Evolutionary conservation across 2,113 vertebrate species (phyloP), one percentile per base, ranked within the genome.

Genomic region (Ammodytes marinus): DNA sequence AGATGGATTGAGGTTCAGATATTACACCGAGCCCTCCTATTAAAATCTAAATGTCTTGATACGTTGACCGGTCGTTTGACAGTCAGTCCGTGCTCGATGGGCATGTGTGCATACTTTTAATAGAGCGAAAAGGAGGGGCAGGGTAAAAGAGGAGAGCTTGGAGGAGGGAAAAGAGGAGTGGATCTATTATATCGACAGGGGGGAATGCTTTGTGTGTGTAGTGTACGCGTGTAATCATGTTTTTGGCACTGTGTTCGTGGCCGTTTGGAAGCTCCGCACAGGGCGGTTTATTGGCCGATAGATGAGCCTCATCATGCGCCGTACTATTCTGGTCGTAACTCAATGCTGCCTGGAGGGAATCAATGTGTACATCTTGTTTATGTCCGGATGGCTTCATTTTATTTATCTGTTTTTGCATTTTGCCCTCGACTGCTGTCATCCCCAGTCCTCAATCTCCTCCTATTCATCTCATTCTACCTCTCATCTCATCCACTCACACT

Each of bases 41-140:
- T 85, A 81, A 71, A 68, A 70, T 87, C 77, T 83, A 87, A 87
- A 86, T 81, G 47, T 77, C 85, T 85, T 72, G 87, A 89, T 83
- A 50, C 65, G 82, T 82, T 40, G 13, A 68, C 60, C 3, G 59
- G 47, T 85, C 69, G 43, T 86, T 77, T 74, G 85, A 88, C 79
- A 52, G 60, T 65, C 68, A 35, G 55, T 58, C 79, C 70, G 71
- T 35, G 6, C 19, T 60, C 47, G 61, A 61, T 59, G 45, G 7
- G 68, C 68, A 57, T 79, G 78, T 84, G 76, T 58, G 64, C 17
- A 13, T 46, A 35, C 6, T 6, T 43, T 27, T 11, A 27, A 40
- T 46, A 4, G 17, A 75, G 15, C 15, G 19, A 12, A 47, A 53
- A 27, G 27, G 1, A 27, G 27, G 27, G 27, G 53, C 58, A 35